phyloP scores from a whole-genome alignment of 2,888 invertebrate species.

The Euclidia mi region DNA sequence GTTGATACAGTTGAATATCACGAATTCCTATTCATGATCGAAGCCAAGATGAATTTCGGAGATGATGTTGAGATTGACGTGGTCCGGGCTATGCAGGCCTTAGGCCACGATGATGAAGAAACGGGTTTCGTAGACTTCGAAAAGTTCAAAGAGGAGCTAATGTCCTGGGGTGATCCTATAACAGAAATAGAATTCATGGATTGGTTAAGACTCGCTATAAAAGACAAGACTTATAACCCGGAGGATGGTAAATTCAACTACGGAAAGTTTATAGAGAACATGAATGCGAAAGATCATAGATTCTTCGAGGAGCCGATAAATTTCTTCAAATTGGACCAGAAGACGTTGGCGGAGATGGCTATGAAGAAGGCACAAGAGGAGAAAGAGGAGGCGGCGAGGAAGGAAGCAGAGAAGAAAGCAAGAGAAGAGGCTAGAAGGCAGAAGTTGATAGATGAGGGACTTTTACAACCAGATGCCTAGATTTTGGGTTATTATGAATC shows the following conservation, averaged over 20 bases:
- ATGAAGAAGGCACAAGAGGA: slow-evolving; percentile 79
- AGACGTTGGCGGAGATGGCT: slow-evolving; percentile 82
- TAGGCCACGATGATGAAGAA: slow-evolving; percentile 79
- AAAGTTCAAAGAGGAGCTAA: slow-evolving; percentile 72
- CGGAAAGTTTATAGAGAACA: slow-evolving; percentile 80
- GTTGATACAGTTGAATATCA: slow-evolving; percentile 82
- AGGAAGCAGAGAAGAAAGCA: slow-evolving; percentile 73
- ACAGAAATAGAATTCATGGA: slow-evolving; percentile 79
- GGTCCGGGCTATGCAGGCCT: slow-evolving; percentile 74
- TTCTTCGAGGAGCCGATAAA: slow-evolving; percentile 81
- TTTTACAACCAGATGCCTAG: slow-evolving; percentile 63
- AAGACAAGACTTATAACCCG: slow-evolving; percentile 75
- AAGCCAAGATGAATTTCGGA: slow-evolving; percentile 81
- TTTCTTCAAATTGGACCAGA: slow-evolving; percentile 85
- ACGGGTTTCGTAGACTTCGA: slow-evolving; percentile 74
- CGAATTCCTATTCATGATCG: slow-evolving; percentile 83
- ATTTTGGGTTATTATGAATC: not conserved
- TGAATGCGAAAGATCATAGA: slow-evolving; percentile 78
- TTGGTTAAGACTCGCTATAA: slow-evolving; percentile 73
- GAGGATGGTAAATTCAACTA: slow-evolving; percentile 74
- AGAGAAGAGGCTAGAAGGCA: slow-evolving; percentile 78
- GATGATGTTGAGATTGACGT: slow-evolving; percentile 80
- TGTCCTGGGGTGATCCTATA: slow-evolving; percentile 81
- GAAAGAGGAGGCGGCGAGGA: slow-evolving; percentile 71
- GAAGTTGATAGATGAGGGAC: slow-evolving; percentile 79